phyloP scores from a whole-genome alignment of 2,888 invertebrate genomes.

The Frankliniella intonsa region DNA sequence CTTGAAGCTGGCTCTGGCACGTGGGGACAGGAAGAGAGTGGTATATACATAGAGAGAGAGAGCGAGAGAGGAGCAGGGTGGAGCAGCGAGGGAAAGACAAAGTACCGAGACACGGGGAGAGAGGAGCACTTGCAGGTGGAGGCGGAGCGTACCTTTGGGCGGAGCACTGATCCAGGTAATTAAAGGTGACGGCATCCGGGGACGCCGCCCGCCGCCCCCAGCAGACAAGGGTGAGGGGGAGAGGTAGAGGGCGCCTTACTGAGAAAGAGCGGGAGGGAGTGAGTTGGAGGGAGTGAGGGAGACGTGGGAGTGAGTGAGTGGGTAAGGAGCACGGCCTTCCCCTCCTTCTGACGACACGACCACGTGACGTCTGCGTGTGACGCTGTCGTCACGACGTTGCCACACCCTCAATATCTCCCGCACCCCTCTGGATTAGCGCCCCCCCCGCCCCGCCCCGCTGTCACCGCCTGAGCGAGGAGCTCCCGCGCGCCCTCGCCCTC shows the following conservation, averaged over 20 bases:
- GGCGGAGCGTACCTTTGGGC: too few relatives aligned
- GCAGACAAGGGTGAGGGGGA: background rate
- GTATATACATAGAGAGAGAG: background rate
- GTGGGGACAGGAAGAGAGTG: background rate
- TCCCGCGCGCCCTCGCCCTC: too few relatives aligned
- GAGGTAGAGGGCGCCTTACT: background rate
- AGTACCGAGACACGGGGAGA: background rate
- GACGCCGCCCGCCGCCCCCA: too few relatives aligned
- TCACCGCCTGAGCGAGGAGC: background rate
- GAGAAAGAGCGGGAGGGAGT: background rate
- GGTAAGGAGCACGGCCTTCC: background rate
- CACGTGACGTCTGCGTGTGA: background rate
- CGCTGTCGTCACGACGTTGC: too few relatives aligned
- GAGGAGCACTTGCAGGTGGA: too few relatives aligned
- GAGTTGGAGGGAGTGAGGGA: background rate
- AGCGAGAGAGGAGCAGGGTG: background rate
- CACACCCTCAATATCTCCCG: too few relatives aligned
- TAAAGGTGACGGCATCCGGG: too few relatives aligned
- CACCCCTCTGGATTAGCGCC: too few relatives aligned
- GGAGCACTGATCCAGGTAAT: too few relatives aligned
- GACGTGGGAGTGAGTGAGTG: background rate
- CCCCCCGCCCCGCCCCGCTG: too few relatives aligned
- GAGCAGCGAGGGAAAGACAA: background rate
- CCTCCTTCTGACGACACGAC: background rate
- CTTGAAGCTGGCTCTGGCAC: background rate